Evolutionary conservation across 1,140 invertebrate species (phyloP).

Genomic region (Zeugodacus cucurbitae): DNA sequence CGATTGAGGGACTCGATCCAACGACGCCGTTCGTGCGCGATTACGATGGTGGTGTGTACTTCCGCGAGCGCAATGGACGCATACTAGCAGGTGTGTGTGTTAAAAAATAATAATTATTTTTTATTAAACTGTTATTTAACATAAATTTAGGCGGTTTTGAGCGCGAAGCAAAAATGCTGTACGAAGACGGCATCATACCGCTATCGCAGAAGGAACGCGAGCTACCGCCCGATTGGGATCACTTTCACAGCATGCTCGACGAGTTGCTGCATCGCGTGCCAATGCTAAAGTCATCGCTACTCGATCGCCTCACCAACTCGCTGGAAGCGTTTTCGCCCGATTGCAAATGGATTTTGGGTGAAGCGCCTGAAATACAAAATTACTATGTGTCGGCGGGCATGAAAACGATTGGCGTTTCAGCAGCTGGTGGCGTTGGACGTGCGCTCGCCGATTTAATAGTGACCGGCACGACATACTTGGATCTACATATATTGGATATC

Average conservation of each 20-base stretch:
- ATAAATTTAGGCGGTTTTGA: conserved; percentile 77
- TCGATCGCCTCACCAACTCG: conserved; percentile 85
- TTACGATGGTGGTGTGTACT: conserved; percentile 89
- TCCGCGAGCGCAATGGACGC: conserved; percentile 82
- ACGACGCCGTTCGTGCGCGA: conserved; percentile 88
- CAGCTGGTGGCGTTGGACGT: conserved; percentile 93
- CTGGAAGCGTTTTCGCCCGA: conserved; percentile 95
- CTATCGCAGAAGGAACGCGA: conserved; percentile 70
- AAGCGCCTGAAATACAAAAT: conserved; percentile 93
- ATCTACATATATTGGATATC: conserved; percentile 93
- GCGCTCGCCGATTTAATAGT: conserved; percentile 90
- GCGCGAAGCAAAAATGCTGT: conserved; percentile 87
- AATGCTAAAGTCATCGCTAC: conserved; percentile 74
- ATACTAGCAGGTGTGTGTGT: conserved; percentile 74
- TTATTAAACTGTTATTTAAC: not conserved
- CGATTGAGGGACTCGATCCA: conserved; percentile 76
- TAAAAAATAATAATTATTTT: not conserved
- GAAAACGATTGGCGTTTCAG: conserved; percentile 92
- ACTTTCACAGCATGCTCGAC: conserved; percentile 90
- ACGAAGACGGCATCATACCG: conserved; percentile 79
- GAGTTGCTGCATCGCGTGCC: conserved; percentile 88
- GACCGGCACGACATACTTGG: conserved; percentile 82
- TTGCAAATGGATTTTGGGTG: conserved; percentile 91
- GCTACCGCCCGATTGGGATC: conserved; percentile 92
- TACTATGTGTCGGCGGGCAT: conserved; percentile 97